A percentile compares a stretch with the other conserved stretches of the same genome.
phyloP scores from a whole-genome alignment of 2,888 invertebrate species.

The Habroteleia sp. region DNA sequence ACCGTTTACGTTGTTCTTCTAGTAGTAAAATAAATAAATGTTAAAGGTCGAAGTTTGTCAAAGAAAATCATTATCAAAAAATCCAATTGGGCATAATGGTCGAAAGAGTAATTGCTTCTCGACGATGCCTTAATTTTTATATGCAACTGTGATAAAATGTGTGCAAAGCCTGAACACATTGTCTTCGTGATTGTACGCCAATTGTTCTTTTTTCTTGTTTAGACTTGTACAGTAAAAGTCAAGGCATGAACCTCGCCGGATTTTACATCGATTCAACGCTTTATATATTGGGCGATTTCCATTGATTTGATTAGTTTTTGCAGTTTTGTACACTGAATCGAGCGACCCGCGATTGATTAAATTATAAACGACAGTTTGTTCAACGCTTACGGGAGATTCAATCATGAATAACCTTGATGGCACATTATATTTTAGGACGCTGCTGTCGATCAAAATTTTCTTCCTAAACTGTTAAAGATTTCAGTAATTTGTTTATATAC shows the following conservation, averaged over 20 bases:
- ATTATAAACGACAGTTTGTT: slow-evolving; percentile 44
- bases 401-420: slow-evolving; percentile 24
- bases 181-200: slow-evolving; percentile 46
- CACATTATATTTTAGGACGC: slow-evolving; percentile 26
- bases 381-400: slow-evolving; percentile 51
- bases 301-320: slow-evolving; percentile 27
- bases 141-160: slow-evolving; percentile 55
- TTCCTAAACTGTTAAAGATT: no score
- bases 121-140: slow-evolving; percentile 59
- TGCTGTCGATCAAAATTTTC: not conserved
- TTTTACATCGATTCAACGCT: no score
- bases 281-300: not conserved
- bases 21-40: no score
- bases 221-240: no score
- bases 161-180: slow-evolving; percentile 46
- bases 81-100: no score
- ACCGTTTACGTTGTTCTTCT: no score
- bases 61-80: no score
- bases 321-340: slow-evolving; percentile 63
- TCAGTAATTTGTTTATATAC: no score
- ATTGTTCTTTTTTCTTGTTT: slow-evolving; percentile 16
- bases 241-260: no score
- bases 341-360: slow-evolving; percentile 70
- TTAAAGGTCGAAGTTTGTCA: no score
- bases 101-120: slow-evolving; percentile 44